Evolutionary conservation across 37 sponge, comb jelly and placozoan species (phyloP).

Genomic region (Amphimedon queenslandica): DNA sequence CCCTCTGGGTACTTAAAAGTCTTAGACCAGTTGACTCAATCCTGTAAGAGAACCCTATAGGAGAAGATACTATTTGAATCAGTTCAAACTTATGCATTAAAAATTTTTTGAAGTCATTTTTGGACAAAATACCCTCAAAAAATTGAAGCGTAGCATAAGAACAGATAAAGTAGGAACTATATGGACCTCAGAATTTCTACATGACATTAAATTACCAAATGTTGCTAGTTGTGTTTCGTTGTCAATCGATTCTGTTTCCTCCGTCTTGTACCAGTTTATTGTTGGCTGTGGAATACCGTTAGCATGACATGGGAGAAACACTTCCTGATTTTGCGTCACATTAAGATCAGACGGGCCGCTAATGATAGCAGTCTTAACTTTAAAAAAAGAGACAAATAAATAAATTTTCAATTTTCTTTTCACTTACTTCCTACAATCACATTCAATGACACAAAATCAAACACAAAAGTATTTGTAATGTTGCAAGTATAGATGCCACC

Average conservation of each 20-base stretch:
- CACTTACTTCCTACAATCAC: conserved; percentile 56
- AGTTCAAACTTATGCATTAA: too few species aligned
- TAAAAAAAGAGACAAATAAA: background rate
- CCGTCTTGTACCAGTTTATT: conserved; percentile 30
- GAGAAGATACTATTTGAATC: background rate
- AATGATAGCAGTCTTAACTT: conserved; percentile 10
- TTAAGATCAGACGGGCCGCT: conserved; percentile 8
- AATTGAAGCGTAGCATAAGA: too few species aligned
- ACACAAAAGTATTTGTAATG: conserved; percentile 17
- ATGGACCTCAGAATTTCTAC: too few species aligned
- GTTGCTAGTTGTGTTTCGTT: background rate
- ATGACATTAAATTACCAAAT: background rate
- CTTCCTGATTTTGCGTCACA: conserved; percentile 10
- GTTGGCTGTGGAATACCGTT: conserved; percentile 37
- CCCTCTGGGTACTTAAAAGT: conserved; percentile 16
- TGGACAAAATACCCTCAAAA: too few species aligned
- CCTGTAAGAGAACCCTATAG: background rate
- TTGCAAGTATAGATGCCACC: conserved; percentile 43
- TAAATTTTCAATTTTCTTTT: background rate
- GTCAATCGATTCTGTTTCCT: conserved; percentile 16
- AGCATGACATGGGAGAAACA: conserved; percentile 24
- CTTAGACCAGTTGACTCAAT: conserved; percentile 14
- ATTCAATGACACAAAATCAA: conserved; percentile 7
- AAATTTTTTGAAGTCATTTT: too few species aligned
- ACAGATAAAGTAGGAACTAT: too few species aligned